Percentiles rank a stretch among this genome's conserved stretches.
Evolutionary conservation across 2,888 invertebrate genomes (phyloP).

Genomic region (Dichetophora obliterata): DNA sequence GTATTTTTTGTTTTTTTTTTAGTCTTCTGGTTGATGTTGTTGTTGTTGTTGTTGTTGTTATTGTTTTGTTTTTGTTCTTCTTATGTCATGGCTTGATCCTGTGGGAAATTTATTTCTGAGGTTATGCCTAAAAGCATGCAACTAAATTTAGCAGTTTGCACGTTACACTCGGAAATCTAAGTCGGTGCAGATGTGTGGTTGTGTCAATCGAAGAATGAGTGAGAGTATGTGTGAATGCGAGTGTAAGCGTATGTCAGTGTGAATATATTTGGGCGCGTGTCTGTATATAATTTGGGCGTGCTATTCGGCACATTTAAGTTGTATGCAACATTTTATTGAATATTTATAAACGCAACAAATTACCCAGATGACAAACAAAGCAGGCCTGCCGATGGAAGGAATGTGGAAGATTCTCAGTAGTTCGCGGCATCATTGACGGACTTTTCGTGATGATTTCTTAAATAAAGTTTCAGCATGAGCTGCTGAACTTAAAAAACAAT

Average conservation of each 20-base stretch:
- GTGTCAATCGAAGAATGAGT: not conserved
- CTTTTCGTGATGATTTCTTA: too few relatives aligned
- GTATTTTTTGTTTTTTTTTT: too few relatives aligned
- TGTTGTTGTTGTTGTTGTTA: not conserved
- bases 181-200: not conserved
- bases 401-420: too few relatives aligned
- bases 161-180: not conserved
- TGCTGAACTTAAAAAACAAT: too few relatives aligned
- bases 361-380: too few relatives aligned
- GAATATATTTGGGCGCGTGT: slow-evolving; percentile 16
- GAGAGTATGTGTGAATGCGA: not conserved
- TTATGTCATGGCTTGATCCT: slow-evolving; percentile 5
- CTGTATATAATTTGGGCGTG: not conserved
- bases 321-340: slow-evolving; percentile 34
- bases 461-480: too few relatives aligned
- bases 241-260: too few relatives aligned
- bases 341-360: slow-evolving; percentile 36
- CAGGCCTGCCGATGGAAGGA: too few relatives aligned
- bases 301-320: not conserved
- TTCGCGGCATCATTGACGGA: too few relatives aligned
- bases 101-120: slow-evolving; percentile 24
- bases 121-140: slow-evolving; percentile 28
- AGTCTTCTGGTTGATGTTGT: too few relatives aligned
- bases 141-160: slow-evolving; percentile 17
- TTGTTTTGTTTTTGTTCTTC: not conserved